Percentiles rank a stretch among this genome's conserved stretches.
phyloP scores from a whole-genome alignment of 2,797 vertebrate genomes.

The Acanthurus leucopareius region DNA sequence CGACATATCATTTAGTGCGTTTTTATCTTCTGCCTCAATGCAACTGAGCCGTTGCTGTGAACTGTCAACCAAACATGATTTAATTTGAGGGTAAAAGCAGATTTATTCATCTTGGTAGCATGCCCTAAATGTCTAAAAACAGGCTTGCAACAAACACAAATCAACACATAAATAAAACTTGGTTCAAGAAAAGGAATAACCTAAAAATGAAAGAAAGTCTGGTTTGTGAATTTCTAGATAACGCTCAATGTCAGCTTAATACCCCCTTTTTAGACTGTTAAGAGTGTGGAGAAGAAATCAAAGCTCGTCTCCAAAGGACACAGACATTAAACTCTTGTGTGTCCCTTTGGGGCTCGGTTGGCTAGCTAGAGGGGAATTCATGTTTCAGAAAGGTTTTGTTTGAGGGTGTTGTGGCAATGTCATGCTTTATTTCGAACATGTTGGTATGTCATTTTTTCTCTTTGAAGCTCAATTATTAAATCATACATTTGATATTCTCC shows the following conservation, averaged over 20 bases:
- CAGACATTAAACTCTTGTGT: slow-evolving; percentile 40
- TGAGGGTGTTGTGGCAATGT: background rate
- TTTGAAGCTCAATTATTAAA: background rate
- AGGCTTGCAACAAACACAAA: background rate
- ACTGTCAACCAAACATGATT: slow-evolving; percentile 28
- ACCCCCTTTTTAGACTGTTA: slow-evolving; percentile 24
- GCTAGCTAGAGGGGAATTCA: slow-evolving; percentile 24
- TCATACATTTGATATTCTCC: too few relatives aligned
- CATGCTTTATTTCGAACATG: background rate
- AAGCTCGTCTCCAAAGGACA: slow-evolving; percentile 47
- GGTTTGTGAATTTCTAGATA: slow-evolving; percentile 34
- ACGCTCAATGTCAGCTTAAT: slow-evolving; percentile 25
- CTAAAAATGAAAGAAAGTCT: background rate
- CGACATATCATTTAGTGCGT: background rate
- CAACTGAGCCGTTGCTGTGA: background rate
- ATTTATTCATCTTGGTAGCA: slow-evolving; percentile 17
- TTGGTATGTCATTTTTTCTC: background rate
- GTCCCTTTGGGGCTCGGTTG: slow-evolving; percentile 32
- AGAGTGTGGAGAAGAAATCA: slow-evolving; percentile 21
- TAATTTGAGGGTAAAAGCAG: slow-evolving; percentile 17
- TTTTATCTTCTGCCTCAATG: slow-evolving; percentile 8
- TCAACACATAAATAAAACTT: slow-evolving; percentile 6
- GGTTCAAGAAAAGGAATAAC: slow-evolving; percentile 11
- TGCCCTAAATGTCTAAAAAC: slow-evolving; percentile 11
- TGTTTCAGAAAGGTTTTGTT: slow-evolving; percentile 14